phyloP scores from a whole-genome alignment of 2,888 invertebrate species.

The Scaptomyza reducta region DNA sequence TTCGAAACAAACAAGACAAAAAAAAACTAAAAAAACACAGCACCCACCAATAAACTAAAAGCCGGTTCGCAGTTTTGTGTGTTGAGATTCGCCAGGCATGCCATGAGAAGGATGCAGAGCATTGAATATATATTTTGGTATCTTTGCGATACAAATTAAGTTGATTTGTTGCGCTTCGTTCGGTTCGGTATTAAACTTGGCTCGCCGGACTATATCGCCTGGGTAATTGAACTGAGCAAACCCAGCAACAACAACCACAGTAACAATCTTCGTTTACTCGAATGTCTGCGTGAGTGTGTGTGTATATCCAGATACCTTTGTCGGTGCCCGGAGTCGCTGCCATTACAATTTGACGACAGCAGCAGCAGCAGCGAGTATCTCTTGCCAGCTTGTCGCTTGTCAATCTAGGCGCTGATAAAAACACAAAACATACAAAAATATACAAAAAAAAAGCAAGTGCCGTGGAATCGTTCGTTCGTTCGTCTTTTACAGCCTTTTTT shows the following conservation, averaged over 20 bases:
- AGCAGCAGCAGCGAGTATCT: conserved; percentile 32
- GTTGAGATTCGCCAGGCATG: conserved; percentile 30
- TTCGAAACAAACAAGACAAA: conserved; percentile 11
- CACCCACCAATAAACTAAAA: conserved; percentile 58
- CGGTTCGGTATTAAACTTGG: conserved; percentile 27
- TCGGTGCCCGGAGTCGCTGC: conserved; percentile 47
- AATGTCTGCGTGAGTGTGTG: not conserved
- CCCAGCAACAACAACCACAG: conserved; percentile 13
- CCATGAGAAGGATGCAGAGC: conserved; percentile 63
- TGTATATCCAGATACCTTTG: conserved; percentile 80
- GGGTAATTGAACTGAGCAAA: conserved; percentile 62
- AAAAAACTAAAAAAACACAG: conserved; percentile 15
- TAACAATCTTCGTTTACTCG: conserved; percentile 31
- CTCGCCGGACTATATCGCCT: conserved; percentile 12
- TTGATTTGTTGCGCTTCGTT: conserved; percentile 54
- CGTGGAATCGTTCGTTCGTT: conserved; percentile 37
- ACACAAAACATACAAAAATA: conserved; percentile 64
- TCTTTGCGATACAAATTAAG: conserved; percentile 78
- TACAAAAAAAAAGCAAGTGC: conserved; percentile 63
- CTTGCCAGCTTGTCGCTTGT: conserved; percentile 60
- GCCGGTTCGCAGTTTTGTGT: conserved; percentile 58
- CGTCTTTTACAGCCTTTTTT: conserved; percentile 33
- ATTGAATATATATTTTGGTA: conserved; percentile 59
- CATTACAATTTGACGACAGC: conserved; percentile 49
- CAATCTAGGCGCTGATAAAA: conserved; percentile 77